Conservation (phyloP, 2,888 invertebrate species). For the Linnaemya vulpina region DNA sequence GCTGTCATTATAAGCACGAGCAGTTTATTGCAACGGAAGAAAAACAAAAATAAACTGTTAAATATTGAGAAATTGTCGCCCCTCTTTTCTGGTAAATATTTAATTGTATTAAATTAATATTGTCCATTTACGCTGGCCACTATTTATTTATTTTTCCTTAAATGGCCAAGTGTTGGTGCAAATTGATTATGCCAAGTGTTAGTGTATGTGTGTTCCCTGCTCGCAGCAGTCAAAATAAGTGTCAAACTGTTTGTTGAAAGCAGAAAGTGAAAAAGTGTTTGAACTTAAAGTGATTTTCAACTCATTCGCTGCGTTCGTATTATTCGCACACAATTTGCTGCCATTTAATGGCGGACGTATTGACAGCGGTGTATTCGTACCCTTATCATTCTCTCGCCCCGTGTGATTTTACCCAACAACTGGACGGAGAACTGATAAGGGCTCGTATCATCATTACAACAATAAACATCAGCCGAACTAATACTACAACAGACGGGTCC, state of each 20-base stretch:
- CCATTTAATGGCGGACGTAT: conserved; percentile 59
- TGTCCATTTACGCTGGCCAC: conserved; percentile 59
- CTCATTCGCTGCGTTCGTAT: conserved; percentile 11
- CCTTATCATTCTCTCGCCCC: conserved; percentile 98
- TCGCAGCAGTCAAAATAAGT: conserved; percentile 17
- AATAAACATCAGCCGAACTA: conserved; percentile 70
- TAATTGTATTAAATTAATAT: conserved; percentile 71
- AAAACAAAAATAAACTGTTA: background rate
- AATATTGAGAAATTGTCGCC: conserved; percentile 46
- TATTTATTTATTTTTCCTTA: conserved; percentile 16
- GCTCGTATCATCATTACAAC: conserved; percentile 87
- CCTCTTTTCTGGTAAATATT: conserved; percentile 49
- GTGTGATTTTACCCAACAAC: conserved; percentile 89
- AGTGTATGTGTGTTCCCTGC: background rate
- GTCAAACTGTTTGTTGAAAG: conserved; percentile 54
- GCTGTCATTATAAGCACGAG: background rate
- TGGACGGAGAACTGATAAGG: conserved; percentile 99
- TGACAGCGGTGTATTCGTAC: conserved; percentile 84
- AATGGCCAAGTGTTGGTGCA: background rate
- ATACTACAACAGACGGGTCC: conserved; percentile 8
- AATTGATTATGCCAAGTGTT: conserved; percentile 3
- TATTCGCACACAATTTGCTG: conserved; percentile 51
- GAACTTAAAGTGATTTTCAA: conserved; percentile 41
- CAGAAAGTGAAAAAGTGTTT: conserved; percentile 33
- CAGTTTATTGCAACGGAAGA: background rate